Conservation (phyloP, 2,797 vertebrate species). For the Lycodopsis pacificus region DNA sequence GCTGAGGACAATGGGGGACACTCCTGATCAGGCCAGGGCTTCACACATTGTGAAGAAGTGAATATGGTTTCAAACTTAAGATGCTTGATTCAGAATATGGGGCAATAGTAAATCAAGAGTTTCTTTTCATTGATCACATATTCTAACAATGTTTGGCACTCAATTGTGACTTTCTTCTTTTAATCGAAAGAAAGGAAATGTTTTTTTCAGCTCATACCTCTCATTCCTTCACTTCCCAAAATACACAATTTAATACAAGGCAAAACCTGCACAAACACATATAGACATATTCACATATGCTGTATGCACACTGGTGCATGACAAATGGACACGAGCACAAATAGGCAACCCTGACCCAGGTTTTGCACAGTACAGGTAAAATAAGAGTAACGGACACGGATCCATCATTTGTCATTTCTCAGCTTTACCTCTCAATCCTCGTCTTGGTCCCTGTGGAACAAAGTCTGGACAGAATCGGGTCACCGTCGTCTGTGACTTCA, state of each 20-base stretch:
- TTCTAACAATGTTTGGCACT: background rate
- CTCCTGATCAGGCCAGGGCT: background rate
- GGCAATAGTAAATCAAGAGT: constrained; percentile 15
- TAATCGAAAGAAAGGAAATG: background rate
- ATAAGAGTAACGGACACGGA: constrained; percentile 19
- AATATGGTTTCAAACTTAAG: constrained; percentile 22
- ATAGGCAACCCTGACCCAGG: background rate
- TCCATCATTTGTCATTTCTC: constrained; percentile 39
- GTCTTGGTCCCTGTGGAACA: constrained; percentile 19
- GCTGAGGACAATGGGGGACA: background rate
- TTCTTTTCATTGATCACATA: constrained; percentile 5
- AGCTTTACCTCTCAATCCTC: constrained; percentile 10
- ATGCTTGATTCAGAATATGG: constrained; percentile 1
- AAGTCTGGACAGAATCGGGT: constrained; percentile 33
- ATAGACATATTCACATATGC: constrained; percentile 13
- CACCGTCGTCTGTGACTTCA: constrained; percentile 1
- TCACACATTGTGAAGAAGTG: background rate
- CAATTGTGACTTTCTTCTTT: background rate
- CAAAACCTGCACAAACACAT: background rate
- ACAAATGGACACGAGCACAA: constrained; percentile 9
- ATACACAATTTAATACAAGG: background rate
- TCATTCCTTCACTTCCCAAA: constrained; percentile 29
- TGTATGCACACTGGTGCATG: background rate
- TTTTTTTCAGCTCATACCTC: constrained; percentile 7
- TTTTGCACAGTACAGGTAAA: constrained; percentile 11